Percentiles rank a stretch among this genome's conserved stretches.
phyloP scores from a whole-genome alignment of 2,113 vertebrate species.

The Peromyscus leucopus region DNA sequence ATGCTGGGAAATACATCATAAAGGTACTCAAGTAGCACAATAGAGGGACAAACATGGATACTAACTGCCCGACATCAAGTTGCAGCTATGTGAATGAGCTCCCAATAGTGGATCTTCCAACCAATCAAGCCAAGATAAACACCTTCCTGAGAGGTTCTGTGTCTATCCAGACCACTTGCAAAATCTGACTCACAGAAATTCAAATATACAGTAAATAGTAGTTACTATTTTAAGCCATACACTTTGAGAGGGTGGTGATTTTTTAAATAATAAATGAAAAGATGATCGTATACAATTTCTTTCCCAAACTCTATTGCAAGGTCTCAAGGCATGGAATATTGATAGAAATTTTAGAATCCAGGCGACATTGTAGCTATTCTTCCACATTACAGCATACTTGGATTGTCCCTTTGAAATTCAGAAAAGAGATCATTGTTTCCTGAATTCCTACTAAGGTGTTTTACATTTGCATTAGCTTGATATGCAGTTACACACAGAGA shows the following conservation, averaged over 20 bases:
- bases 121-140: neutral
- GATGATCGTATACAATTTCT: neutral
- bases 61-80: neutral
- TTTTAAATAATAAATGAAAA: slow-evolving; percentile 35
- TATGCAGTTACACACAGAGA: neutral
- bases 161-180: neutral
- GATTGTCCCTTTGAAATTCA: slow-evolving; percentile 38
- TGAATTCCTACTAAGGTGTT: neutral
- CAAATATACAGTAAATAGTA: neutral
- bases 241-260: neutral
- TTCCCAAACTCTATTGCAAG: neutral
- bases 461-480: slow-evolving; percentile 41
- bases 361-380: slow-evolving; percentile 2
- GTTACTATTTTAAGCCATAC: slow-evolving; percentile 22
- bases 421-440: slow-evolving; percentile 5
- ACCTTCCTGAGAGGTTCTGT: neutral
- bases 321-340: neutral
- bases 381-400: slow-evolving; percentile 42
- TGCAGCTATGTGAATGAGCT: neutral
- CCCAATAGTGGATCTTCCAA: neutral
- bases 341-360: slow-evolving; percentile 57
- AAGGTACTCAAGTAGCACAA: neutral
- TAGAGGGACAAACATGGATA: neutral
- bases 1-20: neutral
- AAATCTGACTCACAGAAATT: neutral